Evolutionary conservation across 2,888 invertebrate species (phyloP).

Genomic region (Gnatocerus cornutus): DNA sequence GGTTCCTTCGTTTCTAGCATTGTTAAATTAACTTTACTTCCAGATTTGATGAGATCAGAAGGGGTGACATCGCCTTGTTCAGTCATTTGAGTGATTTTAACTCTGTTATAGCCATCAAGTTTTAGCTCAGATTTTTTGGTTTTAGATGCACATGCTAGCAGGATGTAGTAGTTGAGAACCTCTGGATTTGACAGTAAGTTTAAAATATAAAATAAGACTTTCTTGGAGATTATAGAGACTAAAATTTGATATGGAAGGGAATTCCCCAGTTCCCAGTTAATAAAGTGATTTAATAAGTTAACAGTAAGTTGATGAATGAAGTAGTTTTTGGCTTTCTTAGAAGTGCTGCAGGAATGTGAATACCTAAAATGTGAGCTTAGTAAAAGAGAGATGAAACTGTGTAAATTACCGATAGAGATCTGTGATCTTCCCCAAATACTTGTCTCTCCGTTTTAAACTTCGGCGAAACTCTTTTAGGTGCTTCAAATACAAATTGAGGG

Average conservation of each 20-base stretch:
- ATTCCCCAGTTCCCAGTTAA: slow-evolving; percentile 80
- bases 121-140: slow-evolving; percentile 23
- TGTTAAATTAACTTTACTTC: slow-evolving; percentile 16
- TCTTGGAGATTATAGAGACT: slow-evolving; percentile 77
- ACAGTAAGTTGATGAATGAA: slow-evolving; percentile 76
- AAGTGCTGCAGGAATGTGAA: slow-evolving; percentile 68
- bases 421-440: slow-evolving; percentile 71
- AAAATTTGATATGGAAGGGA: slow-evolving; percentile 79
- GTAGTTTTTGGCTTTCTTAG: slow-evolving; percentile 73
- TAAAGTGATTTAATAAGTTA: slow-evolving; percentile 75
- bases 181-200: slow-evolving; percentile 72
- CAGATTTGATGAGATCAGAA: slow-evolving; percentile 22
- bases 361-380: slow-evolving; percentile 58
- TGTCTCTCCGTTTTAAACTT: slow-evolving; percentile 75
- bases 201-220: slow-evolving; percentile 73
- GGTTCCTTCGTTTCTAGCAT: slow-evolving; percentile 9
- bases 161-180: slow-evolving; percentile 70
- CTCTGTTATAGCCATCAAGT: slow-evolving; percentile 21
- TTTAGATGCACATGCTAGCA: slow-evolving; percentile 50
- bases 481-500: slow-evolving; percentile 74
- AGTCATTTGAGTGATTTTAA: slow-evolving; percentile 27
- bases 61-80: slow-evolving; percentile 27
- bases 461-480: slow-evolving; percentile 79
- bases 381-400: not conserved
- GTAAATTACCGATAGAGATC: slow-evolving; percentile 71